These are phyloP conservation scores for Tarsius wallacei DNA, from an alignment of 2,797 vertebrate genomes.

Conservation along the genomic window DNA sequence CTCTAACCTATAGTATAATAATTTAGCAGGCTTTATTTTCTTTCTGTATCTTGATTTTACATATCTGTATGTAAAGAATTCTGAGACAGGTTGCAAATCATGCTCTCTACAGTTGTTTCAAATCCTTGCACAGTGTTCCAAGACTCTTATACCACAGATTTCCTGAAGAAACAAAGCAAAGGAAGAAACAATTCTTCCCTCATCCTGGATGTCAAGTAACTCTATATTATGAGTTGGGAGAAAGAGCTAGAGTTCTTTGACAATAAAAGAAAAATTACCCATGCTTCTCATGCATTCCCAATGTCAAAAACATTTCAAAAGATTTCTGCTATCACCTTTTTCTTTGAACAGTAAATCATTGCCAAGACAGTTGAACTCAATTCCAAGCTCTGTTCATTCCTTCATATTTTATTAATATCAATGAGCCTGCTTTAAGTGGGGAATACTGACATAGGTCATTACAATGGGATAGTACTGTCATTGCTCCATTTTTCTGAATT, in stretches of 20 bases:
- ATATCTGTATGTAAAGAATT: background rate
- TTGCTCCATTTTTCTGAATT: conserved; percentile 54
- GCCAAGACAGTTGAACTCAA: conserved; percentile 22
- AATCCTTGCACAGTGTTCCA: background rate
- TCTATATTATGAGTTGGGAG: background rate
- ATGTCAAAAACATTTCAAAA: conserved; percentile 67
- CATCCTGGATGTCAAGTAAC: background rate
- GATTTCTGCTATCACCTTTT: conserved; percentile 30
- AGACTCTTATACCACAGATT: background rate
- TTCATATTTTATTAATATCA: conserved; percentile 73
- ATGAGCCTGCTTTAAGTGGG: conserved; percentile 4
- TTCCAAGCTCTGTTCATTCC: conserved; percentile 23
- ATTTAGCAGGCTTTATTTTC: background rate
- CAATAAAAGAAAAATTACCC: conserved; percentile 14
- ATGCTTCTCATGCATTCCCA: background rate
- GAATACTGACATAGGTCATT: conserved; percentile 60
- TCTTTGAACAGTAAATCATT: conserved; percentile 58
- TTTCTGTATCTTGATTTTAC: background rate
- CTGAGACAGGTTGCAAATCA: background rate
- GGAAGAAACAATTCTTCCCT: background rate
- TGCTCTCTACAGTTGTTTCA: background rate
- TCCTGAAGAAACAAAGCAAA: conserved; percentile 12
- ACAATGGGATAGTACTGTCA: conserved; percentile 61
- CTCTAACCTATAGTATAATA: background rate
- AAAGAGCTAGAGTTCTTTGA: background rate